phyloP scores from a whole-genome alignment of 2,113 vertebrate genomes.

The Chinchilla lanigera region DNA sequence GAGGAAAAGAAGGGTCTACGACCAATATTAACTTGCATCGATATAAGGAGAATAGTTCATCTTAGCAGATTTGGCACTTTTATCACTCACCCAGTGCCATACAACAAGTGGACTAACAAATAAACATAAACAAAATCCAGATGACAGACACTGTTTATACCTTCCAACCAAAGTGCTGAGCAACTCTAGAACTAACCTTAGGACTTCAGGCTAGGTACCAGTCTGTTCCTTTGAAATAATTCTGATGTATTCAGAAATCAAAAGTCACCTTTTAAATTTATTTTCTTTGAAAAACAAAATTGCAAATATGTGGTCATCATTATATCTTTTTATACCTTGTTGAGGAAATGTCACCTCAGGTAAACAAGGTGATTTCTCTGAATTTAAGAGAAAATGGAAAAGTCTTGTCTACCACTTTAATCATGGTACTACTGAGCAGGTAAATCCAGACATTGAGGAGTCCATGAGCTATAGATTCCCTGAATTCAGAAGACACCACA shows the following conservation, averaged over 20 bases:
- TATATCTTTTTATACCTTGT: neutral
- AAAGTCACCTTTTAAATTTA: neutral
- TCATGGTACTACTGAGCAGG: neutral
- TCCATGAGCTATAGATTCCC: neutral
- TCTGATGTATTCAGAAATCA: neutral
- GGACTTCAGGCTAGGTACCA: neutral
- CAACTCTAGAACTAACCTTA: neutral
- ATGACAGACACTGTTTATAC: neutral
- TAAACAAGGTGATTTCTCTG: neutral
- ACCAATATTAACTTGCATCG: neutral
- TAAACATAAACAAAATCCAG: neutral
- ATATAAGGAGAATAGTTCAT: neutral
- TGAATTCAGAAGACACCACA: neutral
- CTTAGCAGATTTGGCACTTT: neutral
- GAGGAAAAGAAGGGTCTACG: neutral
- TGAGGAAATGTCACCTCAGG: neutral
- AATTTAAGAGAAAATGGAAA: conserved; percentile 6
- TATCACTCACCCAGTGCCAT: neutral
- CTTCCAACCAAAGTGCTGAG: neutral
- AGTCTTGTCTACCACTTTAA: neutral
- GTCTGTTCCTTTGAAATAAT: neutral
- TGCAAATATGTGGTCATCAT: neutral
- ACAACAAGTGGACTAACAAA: neutral
- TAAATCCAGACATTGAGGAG: neutral
- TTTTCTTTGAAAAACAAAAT: conserved; percentile 20